Base-by-base conservation (phyloP, 2,888 invertebrate genomes). In the Chymomyza fuscimana region DNA sequence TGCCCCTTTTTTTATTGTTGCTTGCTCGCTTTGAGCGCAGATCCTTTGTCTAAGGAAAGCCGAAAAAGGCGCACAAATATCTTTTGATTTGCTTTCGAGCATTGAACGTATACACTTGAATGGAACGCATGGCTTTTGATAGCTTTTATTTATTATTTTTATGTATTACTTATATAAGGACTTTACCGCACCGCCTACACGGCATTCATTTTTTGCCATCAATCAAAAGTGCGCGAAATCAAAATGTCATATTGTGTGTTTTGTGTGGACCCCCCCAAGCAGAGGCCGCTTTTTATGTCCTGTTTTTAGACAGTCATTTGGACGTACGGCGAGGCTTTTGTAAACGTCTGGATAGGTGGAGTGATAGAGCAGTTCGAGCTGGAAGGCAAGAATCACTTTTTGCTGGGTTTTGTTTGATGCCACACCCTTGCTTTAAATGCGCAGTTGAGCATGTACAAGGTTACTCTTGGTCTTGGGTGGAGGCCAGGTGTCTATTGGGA, bases 161-260 rank as follows among this genome's bases (percentile, higher is more conserved):
- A 67, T 69, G 67, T 73, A 66, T 69, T 69, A 58, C 25, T 60
- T 22, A 61, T 60, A 68, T 32, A 62, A 67, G 73, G 67, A 65
- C 61, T 69, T 69, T 62, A 65, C 74, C 60, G 73, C 64, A 36
- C 50, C 25, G 22, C 54, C 51, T 22, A 19, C 58, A 36, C 60
- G 69, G 66, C 67, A 63, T 67, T 67, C 71, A 65, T 68, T 78
- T 77, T 72, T 74, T 85, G 87, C 85, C 85, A 87, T 89, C 89
- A 89, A 89, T 89, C 89, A 88, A 88, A 87, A 82, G 86, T 82
- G 84, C 86, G 82, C 85, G 82, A 89, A 89, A 89, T 89, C 87
- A 89, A 89, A 89, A 88, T 83, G 82, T 80, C 80, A 89, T 79
- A 74, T 69, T 70, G 22, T 52, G n/a, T 22, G 52, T 79, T 74